phyloP scores from a whole-genome alignment of 2,888 invertebrate genomes.

The Resseliella maxima region DNA sequence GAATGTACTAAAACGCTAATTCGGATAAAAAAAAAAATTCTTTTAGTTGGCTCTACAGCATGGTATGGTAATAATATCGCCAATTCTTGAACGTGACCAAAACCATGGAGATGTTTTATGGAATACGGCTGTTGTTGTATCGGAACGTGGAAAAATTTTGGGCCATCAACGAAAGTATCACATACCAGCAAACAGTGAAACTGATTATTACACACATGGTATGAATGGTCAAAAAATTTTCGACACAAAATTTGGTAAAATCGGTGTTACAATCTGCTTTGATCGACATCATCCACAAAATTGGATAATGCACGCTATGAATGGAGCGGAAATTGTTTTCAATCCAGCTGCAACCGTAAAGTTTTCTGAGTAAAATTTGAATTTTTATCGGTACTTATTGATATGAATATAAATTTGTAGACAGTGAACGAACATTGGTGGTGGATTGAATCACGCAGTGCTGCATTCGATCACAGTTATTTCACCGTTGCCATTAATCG shows the following conservation, averaged over 20 bases:
- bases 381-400: not conserved
- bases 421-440: conserved; percentile 82
- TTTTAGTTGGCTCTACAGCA: conserved; percentile 78
- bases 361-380: not conserved
- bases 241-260: conserved; percentile 83
- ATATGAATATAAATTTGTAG: not conserved
- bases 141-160: conserved; percentile 82
- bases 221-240: conserved; percentile 96
- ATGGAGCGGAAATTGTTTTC: conserved; percentile 98
- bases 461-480: conserved; percentile 95
- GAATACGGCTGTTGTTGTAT: conserved; percentile 95
- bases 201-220: conserved; percentile 94
- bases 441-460: conserved; percentile 94
- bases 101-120: conserved; percentile 85
- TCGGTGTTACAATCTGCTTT: conserved; percentile 97
- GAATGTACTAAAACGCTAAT: too few species aligned
- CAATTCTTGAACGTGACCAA: conserved; percentile 92
- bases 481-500: conserved; percentile 93
- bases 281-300: conserved; percentile 98
- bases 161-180: conserved; percentile 99
- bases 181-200: conserved; percentile 96
- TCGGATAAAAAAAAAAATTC: conserved; percentile 54
- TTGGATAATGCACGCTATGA: conserved; percentile 97
- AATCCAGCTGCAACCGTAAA: conserved; percentile 96
- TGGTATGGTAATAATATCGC: conserved; percentile 93